Evolutionary conservation across 2,888 invertebrate species (phyloP).

Genomic region (Nomada flava): DNA sequence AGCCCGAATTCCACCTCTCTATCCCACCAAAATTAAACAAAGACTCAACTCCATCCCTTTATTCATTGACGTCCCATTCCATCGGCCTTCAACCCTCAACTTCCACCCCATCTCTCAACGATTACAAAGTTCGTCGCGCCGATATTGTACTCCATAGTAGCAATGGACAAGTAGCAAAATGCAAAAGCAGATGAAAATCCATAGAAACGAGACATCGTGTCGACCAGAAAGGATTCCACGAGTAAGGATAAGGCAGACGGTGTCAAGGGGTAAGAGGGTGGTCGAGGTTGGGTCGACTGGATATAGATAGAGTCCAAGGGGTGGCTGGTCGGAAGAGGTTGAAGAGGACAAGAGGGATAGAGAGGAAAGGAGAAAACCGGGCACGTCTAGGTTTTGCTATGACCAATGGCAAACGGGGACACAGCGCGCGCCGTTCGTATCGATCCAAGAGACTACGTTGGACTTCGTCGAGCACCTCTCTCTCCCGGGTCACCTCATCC

Average conservation of each 20-base stretch:
- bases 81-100: too few species aligned
- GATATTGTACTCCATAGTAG: too few species aligned
- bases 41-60: too few species aligned
- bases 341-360: conserved; percentile 50
- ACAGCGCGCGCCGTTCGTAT: conserved; percentile 81
- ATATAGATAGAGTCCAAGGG: conserved; percentile 58
- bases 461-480: conserved; percentile 70
- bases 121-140: too few species aligned
- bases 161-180: too few species aligned
- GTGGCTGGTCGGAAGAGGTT: conserved; percentile 63
- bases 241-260: conserved; percentile 45
- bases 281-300: conserved; percentile 55
- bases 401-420: conserved; percentile 83
- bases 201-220: not conserved
- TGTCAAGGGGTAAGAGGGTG: conserved; percentile 37
- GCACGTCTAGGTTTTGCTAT: conserved; percentile 81
- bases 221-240: conserved; percentile 1
- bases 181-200: too few species aligned
- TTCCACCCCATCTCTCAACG: too few species aligned
- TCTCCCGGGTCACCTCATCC: conserved; percentile 80
- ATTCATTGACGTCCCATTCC: too few species aligned
- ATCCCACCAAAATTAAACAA: too few species aligned
- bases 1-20: too few species aligned
- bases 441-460: conserved; percentile 78
- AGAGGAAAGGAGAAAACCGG: conserved; percentile 76